Evolutionary conservation across 2,888 invertebrate species (phyloP), one percentile per base, ranked within the genome.

Genomic region (Sarcophaga caerulescens): DNA sequence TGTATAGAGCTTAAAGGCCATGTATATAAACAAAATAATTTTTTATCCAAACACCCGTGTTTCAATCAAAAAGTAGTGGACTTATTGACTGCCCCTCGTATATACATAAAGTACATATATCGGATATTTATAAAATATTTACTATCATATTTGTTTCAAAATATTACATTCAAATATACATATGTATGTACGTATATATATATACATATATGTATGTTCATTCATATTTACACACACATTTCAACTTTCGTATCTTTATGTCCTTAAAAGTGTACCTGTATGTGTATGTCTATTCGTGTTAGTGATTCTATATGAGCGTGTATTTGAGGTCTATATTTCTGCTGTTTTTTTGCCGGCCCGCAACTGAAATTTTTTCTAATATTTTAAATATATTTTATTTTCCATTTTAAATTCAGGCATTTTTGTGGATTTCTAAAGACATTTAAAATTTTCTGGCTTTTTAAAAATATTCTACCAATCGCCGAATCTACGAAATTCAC

Each of bases 81-180:
- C 35, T 35, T 35, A 35, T 10, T 35, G 8, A 10, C 10, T 35
- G 35, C 35, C 35, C 35, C 35, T 35, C 25, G 19, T 81, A 47
- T 52, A 17, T 78, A 23, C 44, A 45, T 74, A 57, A 35, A 35
- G 17, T 62, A n/a, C 73, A 62, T 78, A n/a, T 78, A 62, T 78
- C 63, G 66, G 44, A 78, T 62, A 71, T 73, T 63, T 78, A 63
- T 81, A 59, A 75, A 78, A 75, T 82, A 62, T 79, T 78, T 81
- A 76, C 81, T 66, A 77, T 79, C 69, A 74, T 68, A 78, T 47
- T 59, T 70, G 69, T 70, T 76, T 76, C 70, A 82, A 76, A 57
- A 57, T 57, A 83, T 69, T 57, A 45, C 1, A 44, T 17, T 65
- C 25, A 8, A 65, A 12, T 14, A 63, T 25, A 66, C 66, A 57